phyloP scores from a whole-genome alignment of 2,113 vertebrate species.

The Bungarus multicinctus region DNA sequence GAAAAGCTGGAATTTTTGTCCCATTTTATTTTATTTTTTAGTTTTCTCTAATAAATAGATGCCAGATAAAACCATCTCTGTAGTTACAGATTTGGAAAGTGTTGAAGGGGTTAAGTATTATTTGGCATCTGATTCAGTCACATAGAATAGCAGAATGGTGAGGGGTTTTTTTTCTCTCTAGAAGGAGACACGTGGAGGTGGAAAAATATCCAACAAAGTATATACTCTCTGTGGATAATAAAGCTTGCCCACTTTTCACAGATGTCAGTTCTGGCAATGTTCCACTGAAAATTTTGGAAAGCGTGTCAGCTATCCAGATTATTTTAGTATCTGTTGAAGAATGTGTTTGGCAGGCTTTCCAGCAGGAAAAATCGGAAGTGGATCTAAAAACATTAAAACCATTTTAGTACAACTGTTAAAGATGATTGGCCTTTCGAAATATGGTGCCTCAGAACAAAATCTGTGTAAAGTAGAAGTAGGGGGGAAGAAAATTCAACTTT shows the following conservation, averaged over 20 bases:
- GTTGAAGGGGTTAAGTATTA: slow-evolving; percentile 64
- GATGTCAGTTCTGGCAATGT: slow-evolving; percentile 81
- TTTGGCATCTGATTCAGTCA: slow-evolving; percentile 51
- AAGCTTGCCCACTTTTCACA: slow-evolving; percentile 81
- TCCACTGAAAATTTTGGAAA: slow-evolving; percentile 79
- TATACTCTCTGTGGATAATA: slow-evolving; percentile 75
- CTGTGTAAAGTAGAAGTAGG: slow-evolving; percentile 42
- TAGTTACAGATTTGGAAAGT: slow-evolving; percentile 11
- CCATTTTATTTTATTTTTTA: background rate
- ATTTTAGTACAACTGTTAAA: slow-evolving; percentile 76
- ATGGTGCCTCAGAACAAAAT: slow-evolving; percentile 49
- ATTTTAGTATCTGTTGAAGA: slow-evolving; percentile 79
- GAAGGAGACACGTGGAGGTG: slow-evolving; percentile 66
- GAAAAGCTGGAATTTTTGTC: background rate
- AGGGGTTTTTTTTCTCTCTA: slow-evolving; percentile 43
- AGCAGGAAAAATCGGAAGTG: slow-evolving; percentile 75
- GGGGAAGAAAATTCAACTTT: background rate
- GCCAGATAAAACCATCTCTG: background rate
- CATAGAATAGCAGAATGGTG: slow-evolving; percentile 47
- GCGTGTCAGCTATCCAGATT: slow-evolving; percentile 77
- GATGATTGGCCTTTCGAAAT: slow-evolving; percentile 67
- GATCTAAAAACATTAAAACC: slow-evolving; percentile 78
- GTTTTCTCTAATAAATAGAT: background rate
- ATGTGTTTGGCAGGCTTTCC: slow-evolving; percentile 72
- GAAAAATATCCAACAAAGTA: slow-evolving; percentile 64